These are phyloP conservation scores for Pipistrellus nathusii DNA, from an alignment of 2,797 vertebrate genomes.

Conservation along the genomic window DNA sequence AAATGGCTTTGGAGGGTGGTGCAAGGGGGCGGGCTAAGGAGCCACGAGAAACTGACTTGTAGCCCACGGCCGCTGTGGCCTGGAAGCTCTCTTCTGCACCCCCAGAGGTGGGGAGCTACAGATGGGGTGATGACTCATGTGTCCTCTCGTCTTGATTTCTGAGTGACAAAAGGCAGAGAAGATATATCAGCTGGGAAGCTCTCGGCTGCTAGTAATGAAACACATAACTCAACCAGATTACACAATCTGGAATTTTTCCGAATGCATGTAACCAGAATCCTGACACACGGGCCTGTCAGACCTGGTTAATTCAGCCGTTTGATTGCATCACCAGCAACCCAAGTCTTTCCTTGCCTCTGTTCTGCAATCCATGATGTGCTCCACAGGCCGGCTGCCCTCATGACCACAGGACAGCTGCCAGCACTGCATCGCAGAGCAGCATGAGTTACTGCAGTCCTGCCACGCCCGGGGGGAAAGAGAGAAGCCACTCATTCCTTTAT, in stretches of 20 bases:
- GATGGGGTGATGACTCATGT: not conserved
- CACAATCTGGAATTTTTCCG: not conserved
- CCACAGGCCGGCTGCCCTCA: not conserved
- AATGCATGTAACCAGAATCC: not conserved
- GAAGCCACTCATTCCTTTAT: not conserved
- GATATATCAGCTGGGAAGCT: not conserved
- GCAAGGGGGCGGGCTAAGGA: not conserved
- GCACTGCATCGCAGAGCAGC: not conserved
- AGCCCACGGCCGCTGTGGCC: not conserved
- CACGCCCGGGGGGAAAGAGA: not conserved
- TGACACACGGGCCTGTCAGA: not conserved
- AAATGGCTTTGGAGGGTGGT: constrained; percentile 11
- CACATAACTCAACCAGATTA: not conserved
- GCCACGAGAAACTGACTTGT: not conserved
- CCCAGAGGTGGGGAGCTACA: not conserved
- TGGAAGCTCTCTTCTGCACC: not conserved
- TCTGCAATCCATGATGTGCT: not conserved
- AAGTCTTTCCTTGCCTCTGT: not conserved
- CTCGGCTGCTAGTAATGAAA: not conserved
- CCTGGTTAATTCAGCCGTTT: not conserved
- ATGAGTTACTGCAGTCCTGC: not conserved
- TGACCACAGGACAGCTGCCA: not conserved
- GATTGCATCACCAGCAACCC: not conserved
- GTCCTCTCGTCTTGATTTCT: not conserved
- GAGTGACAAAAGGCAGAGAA: not conserved